Evolutionary conservation across 35 echinoderm and acorn worm genomes (phyloP).

Genomic region (Lytechinus pictus): DNA sequence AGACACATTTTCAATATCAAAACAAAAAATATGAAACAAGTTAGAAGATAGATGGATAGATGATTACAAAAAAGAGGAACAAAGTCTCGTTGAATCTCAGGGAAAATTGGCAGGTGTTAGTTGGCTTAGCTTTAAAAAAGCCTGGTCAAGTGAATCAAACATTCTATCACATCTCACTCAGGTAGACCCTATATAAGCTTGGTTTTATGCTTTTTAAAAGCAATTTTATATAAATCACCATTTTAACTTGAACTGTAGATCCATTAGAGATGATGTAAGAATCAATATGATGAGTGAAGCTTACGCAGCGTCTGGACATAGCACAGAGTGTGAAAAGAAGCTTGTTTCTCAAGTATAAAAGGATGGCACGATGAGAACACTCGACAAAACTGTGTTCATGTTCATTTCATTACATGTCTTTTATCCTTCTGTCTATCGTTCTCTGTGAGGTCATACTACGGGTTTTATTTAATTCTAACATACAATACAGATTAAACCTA

Average conservation of each 20-base stretch:
- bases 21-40: neutral
- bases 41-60: neutral
- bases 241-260: neutral
- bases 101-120: neutral
- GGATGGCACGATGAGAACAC: neutral
- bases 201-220: neutral
- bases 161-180: neutral
- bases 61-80: neutral
- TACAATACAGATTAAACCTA: no score
- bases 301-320: neutral
- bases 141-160: neutral
- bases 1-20: no score
- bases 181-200: neutral
- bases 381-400: neutral
- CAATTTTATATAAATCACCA: neutral
- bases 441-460: neutral
- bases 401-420: neutral
- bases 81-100: neutral
- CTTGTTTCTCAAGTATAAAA: neutral
- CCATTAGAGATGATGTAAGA: constrained; percentile 11
- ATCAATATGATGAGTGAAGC: neutral
- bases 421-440: neutral
- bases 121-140: neutral
- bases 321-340: neutral
- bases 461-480: neutral